Conservation (phyloP, 2,888 invertebrate genomes). For the Drosophila meridiana region DNA sequence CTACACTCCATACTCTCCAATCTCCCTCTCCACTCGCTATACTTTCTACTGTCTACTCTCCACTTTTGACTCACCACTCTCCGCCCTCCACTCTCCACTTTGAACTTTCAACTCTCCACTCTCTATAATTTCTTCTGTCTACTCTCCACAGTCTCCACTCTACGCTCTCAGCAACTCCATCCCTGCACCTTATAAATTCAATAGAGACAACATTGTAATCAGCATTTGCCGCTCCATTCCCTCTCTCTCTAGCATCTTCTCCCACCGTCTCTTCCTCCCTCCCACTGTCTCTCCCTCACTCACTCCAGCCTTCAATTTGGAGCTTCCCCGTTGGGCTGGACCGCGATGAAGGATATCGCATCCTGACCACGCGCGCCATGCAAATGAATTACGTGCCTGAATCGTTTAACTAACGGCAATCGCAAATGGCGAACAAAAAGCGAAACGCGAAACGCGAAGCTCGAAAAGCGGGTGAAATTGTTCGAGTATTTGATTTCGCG, state of each 20-base stretch:
- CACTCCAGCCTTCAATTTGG: conserved; percentile 16
- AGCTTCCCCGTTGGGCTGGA: conserved; percentile 24
- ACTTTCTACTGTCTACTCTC: background rate
- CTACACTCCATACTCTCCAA: background rate
- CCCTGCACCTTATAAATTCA: background rate
- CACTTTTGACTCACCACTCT: background rate
- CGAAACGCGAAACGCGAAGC: background rate
- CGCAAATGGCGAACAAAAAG: conserved; percentile 36
- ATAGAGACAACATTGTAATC: conserved; percentile 11
- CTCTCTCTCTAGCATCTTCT: background rate
- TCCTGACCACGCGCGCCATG: conserved; percentile 61
- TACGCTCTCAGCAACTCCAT: background rate
- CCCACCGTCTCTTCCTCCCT: too few relatives aligned
- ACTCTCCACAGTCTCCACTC: background rate
- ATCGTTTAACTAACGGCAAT: conserved; percentile 62
- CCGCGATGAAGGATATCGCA: conserved; percentile 39
- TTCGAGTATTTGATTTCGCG: conserved; percentile 52
- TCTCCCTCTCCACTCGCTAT: background rate
- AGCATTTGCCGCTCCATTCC: background rate
- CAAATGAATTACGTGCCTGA: conserved; percentile 68
- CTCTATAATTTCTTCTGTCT: background rate
- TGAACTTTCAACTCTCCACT: background rate
- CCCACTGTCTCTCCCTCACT: background rate
- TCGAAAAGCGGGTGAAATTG: conserved; percentile 20
- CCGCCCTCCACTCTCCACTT: background rate